Percentiles rank a stretch among this genome's conserved stretches.
phyloP scores from a whole-genome alignment of 2,888 invertebrate genomes.

The Hirtodrosophila alboralis region DNA sequence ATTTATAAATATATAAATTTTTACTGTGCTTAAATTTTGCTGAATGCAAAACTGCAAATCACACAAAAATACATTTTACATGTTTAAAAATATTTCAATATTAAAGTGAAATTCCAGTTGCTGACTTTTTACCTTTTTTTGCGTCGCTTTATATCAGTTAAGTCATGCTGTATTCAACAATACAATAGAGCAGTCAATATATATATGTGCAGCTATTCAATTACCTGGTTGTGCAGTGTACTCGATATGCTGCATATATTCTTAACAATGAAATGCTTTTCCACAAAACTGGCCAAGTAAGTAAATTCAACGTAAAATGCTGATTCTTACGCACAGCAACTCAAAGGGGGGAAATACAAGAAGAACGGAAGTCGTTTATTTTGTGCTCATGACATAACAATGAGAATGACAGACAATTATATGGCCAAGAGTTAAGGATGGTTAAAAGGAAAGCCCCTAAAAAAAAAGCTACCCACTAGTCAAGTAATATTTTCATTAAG shows the following conservation, averaged over 20 bases:
- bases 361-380: constrained; percentile 61
- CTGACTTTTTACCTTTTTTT: no score
- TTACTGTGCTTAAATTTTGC: no score
- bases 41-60: no score
- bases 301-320: constrained; percentile 17
- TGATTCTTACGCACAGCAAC: constrained; percentile 35
- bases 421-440: constrained; percentile 10
- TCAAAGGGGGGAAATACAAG: constrained; percentile 12
- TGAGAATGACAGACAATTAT: constrained; percentile 57
- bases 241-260: constrained; percentile 13
- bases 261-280: constrained; percentile 25
- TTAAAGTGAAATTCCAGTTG: no score
- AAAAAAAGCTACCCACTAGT: constrained; percentile 6
- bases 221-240: constrained; percentile 1
- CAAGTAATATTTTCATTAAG: constrained; percentile 31
- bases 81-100: no score
- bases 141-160: not conserved
- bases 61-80: no score
- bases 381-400: constrained; percentile 57
- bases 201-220: not conserved
- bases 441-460: not conserved
- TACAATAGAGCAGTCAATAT: not conserved
- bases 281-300: constrained; percentile 23
- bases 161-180: not conserved
- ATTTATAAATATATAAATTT: no score